A percentile compares a stretch with the other conserved stretches of the same genome.
Conservation (phyloP, 2,888 invertebrate genomes). For the Drosophila lacicola region DNA sequence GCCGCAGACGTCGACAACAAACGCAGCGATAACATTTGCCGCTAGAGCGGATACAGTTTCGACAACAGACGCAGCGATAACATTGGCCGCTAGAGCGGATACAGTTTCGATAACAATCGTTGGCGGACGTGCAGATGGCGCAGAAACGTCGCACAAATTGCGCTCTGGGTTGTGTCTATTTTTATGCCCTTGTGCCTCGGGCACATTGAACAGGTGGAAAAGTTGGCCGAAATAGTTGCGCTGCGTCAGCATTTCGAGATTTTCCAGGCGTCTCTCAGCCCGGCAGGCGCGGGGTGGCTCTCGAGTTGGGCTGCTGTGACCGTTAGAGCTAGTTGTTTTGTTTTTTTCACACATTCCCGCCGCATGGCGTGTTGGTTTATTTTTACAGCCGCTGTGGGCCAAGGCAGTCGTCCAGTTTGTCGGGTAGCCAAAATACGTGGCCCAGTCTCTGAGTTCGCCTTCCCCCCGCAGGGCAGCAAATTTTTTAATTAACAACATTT, state of each 20-base stretch:
- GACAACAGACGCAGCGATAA: conserved; percentile 62
- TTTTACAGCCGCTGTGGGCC: conserved; percentile 59
- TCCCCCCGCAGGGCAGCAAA: conserved; percentile 27
- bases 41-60: conserved; percentile 75
- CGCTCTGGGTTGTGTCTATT: conserved; percentile 60
- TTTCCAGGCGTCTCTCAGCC: conserved; percentile 59
- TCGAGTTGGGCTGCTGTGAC: conserved; percentile 9
- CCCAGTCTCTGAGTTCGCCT: not conserved
- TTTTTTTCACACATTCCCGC: conserved; percentile 60
- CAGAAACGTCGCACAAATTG: conserved; percentile 32
- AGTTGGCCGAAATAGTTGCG: conserved; percentile 51
- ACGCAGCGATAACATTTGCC: conserved; percentile 36
- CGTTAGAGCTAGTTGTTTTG: conserved; percentile 25
- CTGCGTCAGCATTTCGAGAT: conserved; percentile 63
- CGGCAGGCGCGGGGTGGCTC: conserved; percentile 6
- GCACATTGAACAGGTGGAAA: conserved; percentile 61
- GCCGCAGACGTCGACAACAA: not conserved
- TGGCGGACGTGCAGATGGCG: conserved; percentile 45
- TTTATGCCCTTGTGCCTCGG: conserved; percentile 14
- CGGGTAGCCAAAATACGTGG: conserved; percentile 5
- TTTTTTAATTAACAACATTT: conserved; percentile 65
- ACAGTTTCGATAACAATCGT: conserved; percentile 68
- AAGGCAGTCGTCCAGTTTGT: conserved; percentile 29
- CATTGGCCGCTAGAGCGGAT: conserved; percentile 64
- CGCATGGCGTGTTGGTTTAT: conserved; percentile 72